Evolutionary conservation across 2,888 invertebrate species (phyloP).

Genomic region (Autographa pulchrina): DNA sequence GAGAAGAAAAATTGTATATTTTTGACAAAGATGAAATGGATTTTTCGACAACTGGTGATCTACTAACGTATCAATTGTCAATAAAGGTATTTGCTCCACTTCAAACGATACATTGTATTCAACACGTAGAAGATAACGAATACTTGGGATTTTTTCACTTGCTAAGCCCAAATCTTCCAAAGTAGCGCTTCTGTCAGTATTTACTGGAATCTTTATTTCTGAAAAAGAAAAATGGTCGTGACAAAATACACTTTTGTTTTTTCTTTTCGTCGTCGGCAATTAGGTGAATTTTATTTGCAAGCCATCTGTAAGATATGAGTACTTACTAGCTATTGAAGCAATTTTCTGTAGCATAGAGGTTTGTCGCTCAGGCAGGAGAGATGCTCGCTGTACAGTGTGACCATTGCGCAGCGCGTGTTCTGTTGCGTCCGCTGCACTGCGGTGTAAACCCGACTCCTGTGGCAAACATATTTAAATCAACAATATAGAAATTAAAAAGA

Average conservation of each 20-base stretch:
- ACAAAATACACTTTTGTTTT: no score
- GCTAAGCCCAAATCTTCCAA: constrained; percentile 36
- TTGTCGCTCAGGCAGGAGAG: neutral
- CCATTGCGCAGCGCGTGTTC: constrained; percentile 30
- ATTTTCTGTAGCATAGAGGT: constrained; percentile 41
- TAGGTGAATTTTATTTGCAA: no score
- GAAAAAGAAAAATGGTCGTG: neutral
- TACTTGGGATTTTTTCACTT: constrained; percentile 13
- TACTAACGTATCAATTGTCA: constrained; percentile 42
- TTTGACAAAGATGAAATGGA: no score
- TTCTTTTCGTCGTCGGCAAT: no score
- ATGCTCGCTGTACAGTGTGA: constrained; percentile 20
- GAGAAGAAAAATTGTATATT: neutral
- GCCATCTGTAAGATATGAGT: neutral
- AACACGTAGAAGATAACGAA: constrained; percentile 19
- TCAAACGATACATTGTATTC: constrained; percentile 27
- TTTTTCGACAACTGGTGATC: neutral
- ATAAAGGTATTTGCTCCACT: constrained; percentile 21
- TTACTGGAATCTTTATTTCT: constrained; percentile 18
- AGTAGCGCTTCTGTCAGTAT: constrained; percentile 19
- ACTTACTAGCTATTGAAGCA: constrained; percentile 34
- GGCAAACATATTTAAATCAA: neutral
- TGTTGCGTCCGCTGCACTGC: constrained; percentile 25
- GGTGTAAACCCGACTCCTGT: constrained; percentile 24
- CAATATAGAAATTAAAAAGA: constrained; percentile 13